Conservation (phyloP, 2,113 vertebrate species). For the Ivindomyrus marchei region DNA sequence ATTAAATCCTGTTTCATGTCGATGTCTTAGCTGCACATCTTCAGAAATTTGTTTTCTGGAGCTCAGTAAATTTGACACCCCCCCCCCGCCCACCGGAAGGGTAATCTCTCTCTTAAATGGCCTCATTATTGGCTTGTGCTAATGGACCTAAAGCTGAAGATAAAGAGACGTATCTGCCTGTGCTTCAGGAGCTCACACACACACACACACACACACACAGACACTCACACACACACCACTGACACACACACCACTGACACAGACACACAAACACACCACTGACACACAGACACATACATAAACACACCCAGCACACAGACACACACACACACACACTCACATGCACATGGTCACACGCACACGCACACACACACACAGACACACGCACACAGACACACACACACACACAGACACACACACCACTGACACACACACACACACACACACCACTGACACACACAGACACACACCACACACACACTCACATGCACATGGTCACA, state of each 20-base stretch:
- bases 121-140: constrained; percentile 3
- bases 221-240: too few species aligned
- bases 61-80: not conserved
- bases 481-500: too few species aligned
- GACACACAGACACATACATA: too few species aligned
- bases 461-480: too few species aligned
- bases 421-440: too few species aligned
- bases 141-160: not conserved
- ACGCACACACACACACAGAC: not conserved
- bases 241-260: not conserved
- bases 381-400: not conserved
- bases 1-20: constrained; percentile 9
- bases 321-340: not conserved
- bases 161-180: not conserved
- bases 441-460: too few species aligned
- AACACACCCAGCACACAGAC: too few species aligned
- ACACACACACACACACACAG: not conserved
- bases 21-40: not conserved
- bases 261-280: not conserved
- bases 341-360: not conserved
- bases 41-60: constrained; percentile 12
- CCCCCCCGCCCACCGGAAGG: not conserved
- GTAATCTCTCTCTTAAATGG: constrained; percentile 13
- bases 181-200: not conserved
- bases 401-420: not conserved